Evolutionary conservation across 2,888 invertebrate species (phyloP), one percentile per base, ranked within the genome.

Genomic region (Nomada hirtipes): DNA sequence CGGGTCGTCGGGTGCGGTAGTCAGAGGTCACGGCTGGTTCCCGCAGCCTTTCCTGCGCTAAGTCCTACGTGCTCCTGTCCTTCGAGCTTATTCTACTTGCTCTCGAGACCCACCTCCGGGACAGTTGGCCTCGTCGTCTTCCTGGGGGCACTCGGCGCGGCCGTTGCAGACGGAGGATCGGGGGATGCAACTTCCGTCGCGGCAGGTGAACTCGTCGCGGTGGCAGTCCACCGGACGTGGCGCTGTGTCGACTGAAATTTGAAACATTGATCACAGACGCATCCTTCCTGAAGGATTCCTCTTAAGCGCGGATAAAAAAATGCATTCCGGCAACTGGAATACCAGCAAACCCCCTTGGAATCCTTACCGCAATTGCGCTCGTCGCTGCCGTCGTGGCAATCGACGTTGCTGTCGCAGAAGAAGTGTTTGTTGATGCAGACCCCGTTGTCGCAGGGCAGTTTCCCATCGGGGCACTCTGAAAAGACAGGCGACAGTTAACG

Each of bases 361-460:
- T 85, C 77, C 93, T 92, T 93, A 96, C 96, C 93, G 94, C 96
- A 97, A 84, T 95, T 91, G 29, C 87, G 89, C 93, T 97, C 97
- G 87, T 97, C 97, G 89, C 96, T 96, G 53, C 94, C 94, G 76
- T 95, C 94, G 15, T 91, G 92, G 88, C 97, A 97, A 89, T 97
- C 96, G n/a, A 87, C 73, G 15, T 94, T 93, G 4, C 94, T 92
- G 92, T 97, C 95, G 92, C 97, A 97, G 79, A 94, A 94, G 79
- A 94, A 94, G 50, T 91, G 89, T 15, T 92, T 92, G 81, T 94
- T 94, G 84, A 96, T 95, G 89, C 96, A 96, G 75, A 94, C 93
- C 36, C 95, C 95, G 87, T 95, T 94, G 82, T 94, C 89, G 91
- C 96, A 96, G 2, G 92, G 92, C 91, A 95, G 95, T 86, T 95